Evolutionary conservation across 2,888 invertebrate genomes (phyloP).

Genomic region (Microctonus aethiopoides): DNA sequence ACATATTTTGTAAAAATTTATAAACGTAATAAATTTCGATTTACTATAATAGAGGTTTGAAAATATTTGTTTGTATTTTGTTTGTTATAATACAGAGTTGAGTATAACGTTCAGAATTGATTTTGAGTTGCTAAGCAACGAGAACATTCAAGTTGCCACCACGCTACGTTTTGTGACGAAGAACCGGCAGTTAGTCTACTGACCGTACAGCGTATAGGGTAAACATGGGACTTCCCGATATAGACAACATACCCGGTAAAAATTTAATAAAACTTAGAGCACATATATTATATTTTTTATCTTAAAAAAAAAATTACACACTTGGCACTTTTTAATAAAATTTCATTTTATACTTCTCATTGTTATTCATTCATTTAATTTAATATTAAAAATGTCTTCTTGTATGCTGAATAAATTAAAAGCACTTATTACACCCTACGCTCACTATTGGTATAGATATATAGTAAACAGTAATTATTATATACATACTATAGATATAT

Average conservation of each 20-base stretch:
- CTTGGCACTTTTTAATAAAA: background rate
- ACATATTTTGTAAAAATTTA: too few species aligned
- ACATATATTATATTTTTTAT: background rate
- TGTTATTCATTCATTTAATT: background rate
- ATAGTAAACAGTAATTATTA: background rate
- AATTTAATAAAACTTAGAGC: slow-evolving; percentile 10
- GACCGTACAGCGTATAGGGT: slow-evolving; percentile 54
- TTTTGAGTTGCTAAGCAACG: slow-evolving; percentile 61
- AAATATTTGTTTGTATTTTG: too few species aligned
- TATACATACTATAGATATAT: background rate
- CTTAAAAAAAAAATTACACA: background rate
- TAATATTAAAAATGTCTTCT: background rate
- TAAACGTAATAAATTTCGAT: too few species aligned
- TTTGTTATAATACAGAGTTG: too few species aligned
- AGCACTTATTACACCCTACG: slow-evolving; percentile 1
- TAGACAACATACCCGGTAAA: slow-evolving; percentile 62
- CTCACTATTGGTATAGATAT: background rate
- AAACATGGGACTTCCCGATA: slow-evolving; percentile 60
- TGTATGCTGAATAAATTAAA: background rate
- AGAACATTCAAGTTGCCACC: slow-evolving; percentile 52
- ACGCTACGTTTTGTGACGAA: slow-evolving; percentile 44
- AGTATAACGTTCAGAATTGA: slow-evolving; percentile 52
- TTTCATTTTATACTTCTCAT: background rate
- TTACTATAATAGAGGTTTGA: too few species aligned
- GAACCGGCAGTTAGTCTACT: slow-evolving; percentile 56